phyloP scores from a whole-genome alignment of 1,140 invertebrate species.

The Carposina sasakii region DNA sequence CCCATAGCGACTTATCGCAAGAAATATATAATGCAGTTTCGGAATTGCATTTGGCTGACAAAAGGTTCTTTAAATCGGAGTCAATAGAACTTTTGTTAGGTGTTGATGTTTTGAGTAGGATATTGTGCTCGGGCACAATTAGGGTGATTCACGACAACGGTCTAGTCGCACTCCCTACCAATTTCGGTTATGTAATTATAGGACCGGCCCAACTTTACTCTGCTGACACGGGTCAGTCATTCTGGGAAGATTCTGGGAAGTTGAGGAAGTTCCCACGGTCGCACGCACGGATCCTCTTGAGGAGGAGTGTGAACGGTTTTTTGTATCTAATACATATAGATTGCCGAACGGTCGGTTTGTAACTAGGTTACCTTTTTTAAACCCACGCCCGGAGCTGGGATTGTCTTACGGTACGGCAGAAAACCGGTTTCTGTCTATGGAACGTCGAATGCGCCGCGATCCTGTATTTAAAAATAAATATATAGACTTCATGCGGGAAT shows the following conservation, averaged over 20 bases:
- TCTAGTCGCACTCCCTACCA: no score
- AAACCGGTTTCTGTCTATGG: constrained; percentile 8
- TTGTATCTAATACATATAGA: constrained; percentile 13
- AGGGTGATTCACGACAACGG: constrained; percentile 7
- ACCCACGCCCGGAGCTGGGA: constrained; percentile 5
- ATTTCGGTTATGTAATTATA: no score
- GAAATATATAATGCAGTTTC: no score
- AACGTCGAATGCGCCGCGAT: constrained; percentile 5
- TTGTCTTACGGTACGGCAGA: constrained; percentile 3
- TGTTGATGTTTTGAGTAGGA: constrained; percentile 12
- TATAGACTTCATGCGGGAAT: constrained; percentile 35
- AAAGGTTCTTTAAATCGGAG: constrained; percentile 7
- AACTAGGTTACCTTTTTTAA: constrained; percentile 13
- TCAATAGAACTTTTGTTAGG: constrained; percentile 12
- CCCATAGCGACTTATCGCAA: no score
- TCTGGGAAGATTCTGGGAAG: constrained; percentile 33
- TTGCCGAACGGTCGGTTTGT: constrained; percentile 27
- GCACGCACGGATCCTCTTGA: constrained; percentile 27
- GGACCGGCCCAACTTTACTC: no score
- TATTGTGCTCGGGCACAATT: no score
- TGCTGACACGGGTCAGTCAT: not conserved
- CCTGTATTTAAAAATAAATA: constrained; percentile 21
- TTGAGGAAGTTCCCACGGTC: constrained; percentile 25
- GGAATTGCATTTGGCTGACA: constrained; percentile 10
- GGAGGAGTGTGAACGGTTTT: constrained; percentile 28